Conservation (phyloP, 2,888 invertebrate genomes). For the Arrhopalites spinosus region DNA sequence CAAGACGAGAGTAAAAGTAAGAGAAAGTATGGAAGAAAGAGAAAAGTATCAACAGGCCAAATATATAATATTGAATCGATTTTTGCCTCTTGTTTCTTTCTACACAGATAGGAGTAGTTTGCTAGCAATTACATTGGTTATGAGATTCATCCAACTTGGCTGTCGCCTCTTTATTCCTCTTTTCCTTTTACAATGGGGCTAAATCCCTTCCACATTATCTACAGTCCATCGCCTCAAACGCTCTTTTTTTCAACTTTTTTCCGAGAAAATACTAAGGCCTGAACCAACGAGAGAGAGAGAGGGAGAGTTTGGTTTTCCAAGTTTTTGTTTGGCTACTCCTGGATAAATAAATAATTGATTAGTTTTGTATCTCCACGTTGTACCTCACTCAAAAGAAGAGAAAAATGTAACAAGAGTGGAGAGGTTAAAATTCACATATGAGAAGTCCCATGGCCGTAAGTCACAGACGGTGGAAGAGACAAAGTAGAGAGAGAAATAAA, state of each 20-base stretch:
- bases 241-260: not conserved
- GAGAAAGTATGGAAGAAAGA: not conserved
- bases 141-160: not conserved
- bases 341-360: conserved; percentile 33
- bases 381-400: not conserved
- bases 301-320: not conserved
- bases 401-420: not conserved
- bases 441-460: too few species aligned
- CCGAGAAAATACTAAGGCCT: not conserved
- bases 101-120: too few species aligned
- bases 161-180: not conserved
- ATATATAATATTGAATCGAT: conserved; percentile 7
- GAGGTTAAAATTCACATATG: not conserved
- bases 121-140: not conserved
- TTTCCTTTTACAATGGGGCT: not conserved
- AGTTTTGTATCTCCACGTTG: not conserved
- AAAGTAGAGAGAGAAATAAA: too few species aligned
- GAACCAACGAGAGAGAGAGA: conserved; percentile 1
- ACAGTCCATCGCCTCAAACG: not conserved
- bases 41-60: not conserved
- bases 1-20: not conserved
- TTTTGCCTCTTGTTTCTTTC: not conserved
- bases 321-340: conserved; percentile 17
- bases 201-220: not conserved
- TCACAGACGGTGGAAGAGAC: too few species aligned